A percentile compares a stretch with the other conserved stretches of the same genome.
phyloP scores from a whole-genome alignment of 2,113 vertebrate species.

The Cryptoleucopteryx plumbea region DNA sequence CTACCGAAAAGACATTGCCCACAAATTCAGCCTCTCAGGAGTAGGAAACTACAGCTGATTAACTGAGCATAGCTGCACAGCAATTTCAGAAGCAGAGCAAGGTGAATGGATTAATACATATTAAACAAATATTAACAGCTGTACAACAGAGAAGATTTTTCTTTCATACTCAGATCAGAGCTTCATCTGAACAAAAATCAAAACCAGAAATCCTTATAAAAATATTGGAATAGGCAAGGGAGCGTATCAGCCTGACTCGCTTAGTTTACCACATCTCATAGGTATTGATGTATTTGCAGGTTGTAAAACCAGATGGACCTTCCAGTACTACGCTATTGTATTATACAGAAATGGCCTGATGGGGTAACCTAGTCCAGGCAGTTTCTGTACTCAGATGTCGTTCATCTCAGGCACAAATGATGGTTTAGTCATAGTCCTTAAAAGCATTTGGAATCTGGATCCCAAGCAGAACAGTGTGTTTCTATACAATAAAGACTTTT shows the following conservation, averaged over 20 bases:
- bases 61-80: background rate
- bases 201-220: background rate
- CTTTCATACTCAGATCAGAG: background rate
- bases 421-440: background rate
- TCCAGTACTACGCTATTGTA: background rate
- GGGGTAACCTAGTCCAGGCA: background rate
- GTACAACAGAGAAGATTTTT: background rate
- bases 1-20: background rate
- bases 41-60: background rate
- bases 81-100: background rate
- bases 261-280: background rate
- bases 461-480: background rate
- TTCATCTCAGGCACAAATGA: background rate
- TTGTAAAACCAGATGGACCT: background rate
- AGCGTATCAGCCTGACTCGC: background rate
- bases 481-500: conserved; percentile 14
- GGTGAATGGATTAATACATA: background rate
- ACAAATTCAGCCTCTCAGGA: background rate
- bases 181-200: background rate
- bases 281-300: background rate
- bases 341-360: background rate
- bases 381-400: background rate
- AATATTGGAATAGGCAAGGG: background rate
- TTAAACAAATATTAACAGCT: background rate
- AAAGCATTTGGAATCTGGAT: background rate